phyloP scores from a whole-genome alignment of 23 tunicate genomes.

The Pegea sp. region DNA sequence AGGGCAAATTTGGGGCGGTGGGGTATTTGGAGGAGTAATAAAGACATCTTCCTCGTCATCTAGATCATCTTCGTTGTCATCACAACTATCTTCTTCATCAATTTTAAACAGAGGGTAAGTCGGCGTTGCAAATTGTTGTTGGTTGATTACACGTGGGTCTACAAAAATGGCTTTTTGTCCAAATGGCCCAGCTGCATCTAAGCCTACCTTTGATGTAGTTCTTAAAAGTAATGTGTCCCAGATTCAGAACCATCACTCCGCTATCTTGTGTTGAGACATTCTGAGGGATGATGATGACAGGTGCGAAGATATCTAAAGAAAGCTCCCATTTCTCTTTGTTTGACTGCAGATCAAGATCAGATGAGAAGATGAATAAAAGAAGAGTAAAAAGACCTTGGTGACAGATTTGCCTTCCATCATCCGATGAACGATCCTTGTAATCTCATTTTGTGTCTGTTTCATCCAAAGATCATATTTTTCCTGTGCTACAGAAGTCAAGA shows the following conservation, averaged over 20 bases:
- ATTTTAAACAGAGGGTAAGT: too few relatives aligned
- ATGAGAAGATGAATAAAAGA: too few relatives aligned
- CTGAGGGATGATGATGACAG: constrained; percentile 61
- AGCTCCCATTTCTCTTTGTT: constrained; percentile 45
- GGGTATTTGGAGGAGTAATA: constrained; percentile 49
- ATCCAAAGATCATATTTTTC: constrained; percentile 59
- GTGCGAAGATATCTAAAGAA: constrained; percentile 68
- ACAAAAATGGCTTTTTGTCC: too few relatives aligned
- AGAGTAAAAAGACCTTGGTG: too few relatives aligned
- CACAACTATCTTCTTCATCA: too few relatives aligned
- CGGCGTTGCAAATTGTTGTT: too few relatives aligned
- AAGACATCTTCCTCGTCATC: constrained; percentile 43
- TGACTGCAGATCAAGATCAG: constrained; percentile 8
- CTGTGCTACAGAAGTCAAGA: constrained; percentile 25
- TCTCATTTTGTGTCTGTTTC: constrained; percentile 32
- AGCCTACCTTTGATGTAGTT: constrained; percentile 32
- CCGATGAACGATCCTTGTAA: constrained; percentile 25
- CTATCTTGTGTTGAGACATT: constrained; percentile 17
- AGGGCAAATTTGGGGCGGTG: too few relatives aligned
- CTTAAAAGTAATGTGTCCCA: constrained; percentile 80
- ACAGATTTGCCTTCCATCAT: constrained; percentile 69
- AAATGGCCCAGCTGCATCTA: too few relatives aligned
- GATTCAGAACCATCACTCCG: constrained; percentile 28
- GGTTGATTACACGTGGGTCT: too few relatives aligned
- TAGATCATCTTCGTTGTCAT: too few relatives aligned